Evolutionary conservation across 2,113 vertebrate species (phyloP), one percentile per base, ranked within the genome.

Genomic region (Sinosuthora webbiana): DNA sequence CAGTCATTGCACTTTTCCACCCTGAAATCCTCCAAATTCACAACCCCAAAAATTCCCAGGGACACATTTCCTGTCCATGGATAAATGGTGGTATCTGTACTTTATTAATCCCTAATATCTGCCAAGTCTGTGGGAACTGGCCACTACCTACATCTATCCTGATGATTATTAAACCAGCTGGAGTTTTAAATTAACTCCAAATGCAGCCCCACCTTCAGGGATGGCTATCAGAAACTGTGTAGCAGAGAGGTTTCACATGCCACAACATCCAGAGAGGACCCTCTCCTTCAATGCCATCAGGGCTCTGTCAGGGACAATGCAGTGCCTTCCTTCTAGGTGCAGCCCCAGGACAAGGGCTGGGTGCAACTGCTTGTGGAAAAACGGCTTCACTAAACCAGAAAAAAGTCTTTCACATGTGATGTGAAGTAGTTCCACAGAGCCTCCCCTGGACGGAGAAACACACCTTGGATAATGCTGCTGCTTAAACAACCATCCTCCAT

Each of bases 251-350:
- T 25, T 88, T 53, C 12, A n/a, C 0, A 0, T 22, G 24, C 8
- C 5, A 2, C 25, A 45, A 14, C 8, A 49, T 0, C 4, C 10
- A 11, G 28, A 56, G 12, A 11, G 31, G 14, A 83, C 4, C 9
- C 16, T 4, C 0, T 2, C 28, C 33, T 18, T 21, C 19, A 0
- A 2, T 19, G 62, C 11, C 41, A 55, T 5, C 3, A 6, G 41
- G 21, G 18, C 24, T 78, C 37, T 56, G 20, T 2, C 0, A 1
- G 16, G 50, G 30, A 70, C 55, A 62, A 9, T 1, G 18, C 0
- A 6, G 11, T 45, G 45, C 17, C 37, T 79, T 50, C 41, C 15
- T 55, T n/a, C 31, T 20, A 23, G 24, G 21, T 0, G 1, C 50
- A 83, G 64, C 41, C 68, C 17, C 1, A 2, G 57, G 22, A 76